These are phyloP conservation scores for Aurelia aurita DNA, from an alignment of 30 jellyfish, hydroid and myxozoan genomes.

Conservation along the genomic window DNA sequence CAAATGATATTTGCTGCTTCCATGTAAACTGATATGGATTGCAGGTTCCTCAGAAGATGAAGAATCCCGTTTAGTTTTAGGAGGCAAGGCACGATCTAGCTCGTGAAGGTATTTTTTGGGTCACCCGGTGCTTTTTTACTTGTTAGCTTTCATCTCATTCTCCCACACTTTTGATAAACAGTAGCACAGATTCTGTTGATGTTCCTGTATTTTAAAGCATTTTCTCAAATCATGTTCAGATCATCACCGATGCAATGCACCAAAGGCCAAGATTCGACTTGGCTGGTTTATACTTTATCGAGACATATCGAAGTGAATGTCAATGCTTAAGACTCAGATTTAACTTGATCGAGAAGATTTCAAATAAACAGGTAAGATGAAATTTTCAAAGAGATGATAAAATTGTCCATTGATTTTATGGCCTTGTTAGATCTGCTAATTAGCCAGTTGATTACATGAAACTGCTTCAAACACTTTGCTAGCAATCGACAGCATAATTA, in stretches of 20 bases:
- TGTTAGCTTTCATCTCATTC: too few relatives aligned
- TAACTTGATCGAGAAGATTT: slow-evolving; percentile 50
- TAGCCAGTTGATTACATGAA: slow-evolving; percentile 28
- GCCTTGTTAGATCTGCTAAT: slow-evolving; percentile 45
- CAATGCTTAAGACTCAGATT: slow-evolving; percentile 57
- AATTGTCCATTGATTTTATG: slow-evolving; percentile 54
- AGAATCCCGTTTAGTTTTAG: too few relatives aligned
- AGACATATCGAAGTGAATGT: slow-evolving; percentile 77
- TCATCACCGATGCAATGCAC: slow-evolving; percentile 60
- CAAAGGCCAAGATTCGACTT: slow-evolving; percentile 83
- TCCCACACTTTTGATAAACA: too few relatives aligned
- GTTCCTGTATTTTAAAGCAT: too few relatives aligned
- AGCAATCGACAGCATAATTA: slow-evolving; percentile 54
- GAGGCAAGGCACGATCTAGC: too few relatives aligned
- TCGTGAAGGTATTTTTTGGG: too few relatives aligned
- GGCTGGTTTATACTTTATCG: slow-evolving; percentile 63
- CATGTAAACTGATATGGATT: too few relatives aligned
- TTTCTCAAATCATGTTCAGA: slow-evolving; percentile 17
- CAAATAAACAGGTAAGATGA: slow-evolving; percentile 66
- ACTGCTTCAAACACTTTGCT: slow-evolving; percentile 52
- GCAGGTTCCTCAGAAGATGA: too few relatives aligned
- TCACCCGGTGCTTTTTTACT: too few relatives aligned
- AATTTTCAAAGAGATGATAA: not conserved
- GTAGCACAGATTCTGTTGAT: too few relatives aligned
- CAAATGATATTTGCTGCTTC: too few relatives aligned